These are phyloP conservation scores for Pterocles burchelli DNA, from an alignment of 2,113 vertebrate species.

Conservation along the genomic window DNA sequence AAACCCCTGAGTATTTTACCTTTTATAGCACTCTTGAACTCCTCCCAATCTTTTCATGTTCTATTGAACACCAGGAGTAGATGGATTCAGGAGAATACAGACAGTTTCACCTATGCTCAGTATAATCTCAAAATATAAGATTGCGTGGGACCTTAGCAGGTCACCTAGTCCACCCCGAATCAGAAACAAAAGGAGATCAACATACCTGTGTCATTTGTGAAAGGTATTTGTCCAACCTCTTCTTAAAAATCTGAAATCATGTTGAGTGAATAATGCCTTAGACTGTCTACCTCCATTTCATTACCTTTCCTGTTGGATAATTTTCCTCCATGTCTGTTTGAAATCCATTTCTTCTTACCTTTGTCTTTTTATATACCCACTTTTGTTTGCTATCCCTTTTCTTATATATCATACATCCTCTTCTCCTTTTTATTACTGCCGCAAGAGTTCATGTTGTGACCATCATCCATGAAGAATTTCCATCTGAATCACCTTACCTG, in stretches of 20 bases:
- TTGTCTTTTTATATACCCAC: background rate
- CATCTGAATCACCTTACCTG: background rate
- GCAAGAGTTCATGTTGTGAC: background rate
- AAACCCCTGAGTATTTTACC: background rate
- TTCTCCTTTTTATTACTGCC: background rate
- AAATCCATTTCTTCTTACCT: background rate
- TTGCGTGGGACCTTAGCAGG: background rate
- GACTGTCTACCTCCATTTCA: background rate
- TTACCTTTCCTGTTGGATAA: background rate
- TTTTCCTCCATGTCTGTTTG: background rate
- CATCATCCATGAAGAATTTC: background rate
- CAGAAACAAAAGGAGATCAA: background rate
- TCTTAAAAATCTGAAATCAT: background rate
- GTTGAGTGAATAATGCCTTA: background rate
- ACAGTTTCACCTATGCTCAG: background rate
- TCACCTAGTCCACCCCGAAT: background rate
- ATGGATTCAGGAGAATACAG: background rate
- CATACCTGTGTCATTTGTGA: background rate
- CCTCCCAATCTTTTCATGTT: background rate
- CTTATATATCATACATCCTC: background rate
- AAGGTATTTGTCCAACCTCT: background rate
- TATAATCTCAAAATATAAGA: background rate
- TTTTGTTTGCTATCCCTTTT: background rate
- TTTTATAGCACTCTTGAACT: background rate
- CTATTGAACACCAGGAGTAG: background rate